Evolutionary conservation across 2,113 vertebrate species (phyloP).

Genomic region (Mesocricetus auratus): DNA sequence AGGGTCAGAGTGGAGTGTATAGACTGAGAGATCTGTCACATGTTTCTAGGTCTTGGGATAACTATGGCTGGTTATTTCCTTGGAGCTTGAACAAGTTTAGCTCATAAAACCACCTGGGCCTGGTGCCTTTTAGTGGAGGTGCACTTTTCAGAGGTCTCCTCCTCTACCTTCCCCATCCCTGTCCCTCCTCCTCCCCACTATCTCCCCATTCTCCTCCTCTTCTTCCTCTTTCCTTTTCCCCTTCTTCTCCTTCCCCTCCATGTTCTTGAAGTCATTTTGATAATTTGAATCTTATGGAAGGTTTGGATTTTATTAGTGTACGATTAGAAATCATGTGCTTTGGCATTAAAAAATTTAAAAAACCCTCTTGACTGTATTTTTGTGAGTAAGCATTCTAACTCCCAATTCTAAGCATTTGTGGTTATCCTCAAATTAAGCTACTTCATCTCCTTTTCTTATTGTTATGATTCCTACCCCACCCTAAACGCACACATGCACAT

Average conservation of each 20-base stretch:
- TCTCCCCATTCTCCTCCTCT: background rate
- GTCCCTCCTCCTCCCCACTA: background rate
- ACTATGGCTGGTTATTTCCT: background rate
- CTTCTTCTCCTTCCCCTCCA: background rate
- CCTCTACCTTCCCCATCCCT: background rate
- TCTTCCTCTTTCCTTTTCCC: background rate
- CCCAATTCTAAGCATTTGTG: background rate
- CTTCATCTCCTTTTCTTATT: background rate
- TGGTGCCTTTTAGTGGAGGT: background rate
- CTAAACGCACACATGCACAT: background rate
- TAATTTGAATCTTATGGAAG: background rate
- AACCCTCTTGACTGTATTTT: background rate
- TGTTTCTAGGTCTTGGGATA: background rate
- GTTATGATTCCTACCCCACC: background rate
- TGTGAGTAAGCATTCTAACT: background rate
- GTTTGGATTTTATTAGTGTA: background rate
- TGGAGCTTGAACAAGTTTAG: background rate
- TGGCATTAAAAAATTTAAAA: background rate
- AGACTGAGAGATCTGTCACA: background rate
- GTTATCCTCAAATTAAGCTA: background rate
- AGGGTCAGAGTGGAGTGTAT: background rate
- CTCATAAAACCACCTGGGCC: background rate
- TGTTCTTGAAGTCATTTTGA: conserved; percentile 1
- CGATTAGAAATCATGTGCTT: background rate
- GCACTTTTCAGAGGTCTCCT: background rate